A percentile compares a stretch with the other conserved stretches of the same genome.
Conservation (phyloP, 2,888 invertebrate genomes). For the Poecilus cupreus region DNA sequence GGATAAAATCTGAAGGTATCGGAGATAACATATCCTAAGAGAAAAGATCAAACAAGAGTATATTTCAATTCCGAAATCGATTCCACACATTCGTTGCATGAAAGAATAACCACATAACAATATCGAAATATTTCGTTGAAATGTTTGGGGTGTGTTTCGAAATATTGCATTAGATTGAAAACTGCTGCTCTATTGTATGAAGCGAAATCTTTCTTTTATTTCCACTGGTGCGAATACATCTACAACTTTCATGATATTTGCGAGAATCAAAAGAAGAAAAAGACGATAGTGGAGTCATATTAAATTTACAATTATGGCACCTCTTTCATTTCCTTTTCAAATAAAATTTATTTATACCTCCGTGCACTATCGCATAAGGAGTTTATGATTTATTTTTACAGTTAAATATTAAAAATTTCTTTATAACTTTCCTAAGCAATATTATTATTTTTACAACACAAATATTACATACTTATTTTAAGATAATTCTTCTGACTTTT, state of each 20-base stretch:
- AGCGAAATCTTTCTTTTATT: slow-evolving; percentile 41
- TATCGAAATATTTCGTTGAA: slow-evolving; percentile 36
- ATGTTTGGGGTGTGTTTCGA: slow-evolving; percentile 31
- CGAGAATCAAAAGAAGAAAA: slow-evolving; percentile 12
- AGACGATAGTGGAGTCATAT: neutral
- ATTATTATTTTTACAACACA: neutral
- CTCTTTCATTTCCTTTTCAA: neutral
- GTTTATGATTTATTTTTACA: too few relatives aligned
- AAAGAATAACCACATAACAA: slow-evolving; percentile 41
- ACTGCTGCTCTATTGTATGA: slow-evolving; percentile 48
- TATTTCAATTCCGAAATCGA: neutral
- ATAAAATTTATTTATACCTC: neutral
- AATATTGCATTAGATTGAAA: slow-evolving; percentile 54
- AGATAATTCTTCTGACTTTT: too few relatives aligned
- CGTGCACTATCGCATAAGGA: too few relatives aligned
- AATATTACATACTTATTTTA: too few relatives aligned
- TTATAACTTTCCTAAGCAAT: too few relatives aligned
- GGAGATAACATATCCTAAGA: too few relatives aligned
- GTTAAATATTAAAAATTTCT: too few relatives aligned
- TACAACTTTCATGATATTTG: slow-evolving; percentile 42
- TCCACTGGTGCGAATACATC: slow-evolving; percentile 41
- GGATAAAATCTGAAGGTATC: too few relatives aligned
- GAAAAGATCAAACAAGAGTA: slow-evolving; percentile 29
- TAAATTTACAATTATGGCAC: slow-evolving; percentile 30
- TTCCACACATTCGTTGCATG: slow-evolving; percentile 24